Conservation (phyloP, 64 coral and sea anemone genomes). For the Stichodactyla helianthus region DNA sequence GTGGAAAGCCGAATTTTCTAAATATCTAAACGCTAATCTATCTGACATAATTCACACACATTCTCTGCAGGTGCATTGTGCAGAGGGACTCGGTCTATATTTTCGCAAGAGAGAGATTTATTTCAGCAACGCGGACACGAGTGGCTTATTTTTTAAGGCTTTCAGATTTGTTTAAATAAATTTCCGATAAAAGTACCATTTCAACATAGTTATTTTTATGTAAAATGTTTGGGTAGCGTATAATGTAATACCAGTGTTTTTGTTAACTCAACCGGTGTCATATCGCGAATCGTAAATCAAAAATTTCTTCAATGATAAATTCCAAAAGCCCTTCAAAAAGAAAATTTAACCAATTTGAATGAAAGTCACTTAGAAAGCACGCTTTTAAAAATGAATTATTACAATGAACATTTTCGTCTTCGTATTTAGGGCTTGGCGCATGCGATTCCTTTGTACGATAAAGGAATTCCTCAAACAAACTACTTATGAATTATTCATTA, state of each 20-base stretch:
- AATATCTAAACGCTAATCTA: not conserved
- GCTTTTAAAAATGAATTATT: not conserved
- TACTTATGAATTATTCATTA: not conserved
- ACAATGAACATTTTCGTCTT: not conserved
- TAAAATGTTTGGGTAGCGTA: not conserved
- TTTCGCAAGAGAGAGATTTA: not conserved
- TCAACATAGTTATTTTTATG: not conserved
- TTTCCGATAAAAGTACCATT: not conserved
- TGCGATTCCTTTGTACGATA: not conserved
- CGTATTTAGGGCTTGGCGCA: not conserved
- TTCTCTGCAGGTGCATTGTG: not conserved
- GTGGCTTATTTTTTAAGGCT: not conserved
- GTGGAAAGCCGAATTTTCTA: not conserved
- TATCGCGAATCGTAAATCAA: constrained; percentile 17
- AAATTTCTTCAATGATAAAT: not conserved
- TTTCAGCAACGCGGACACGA: not conserved
- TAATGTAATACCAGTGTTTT: constrained; percentile 28
- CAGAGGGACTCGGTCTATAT: not conserved
- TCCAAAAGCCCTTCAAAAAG: not conserved
- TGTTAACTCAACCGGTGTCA: constrained; percentile 25
- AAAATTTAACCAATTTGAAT: not conserved
- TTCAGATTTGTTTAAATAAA: not conserved
- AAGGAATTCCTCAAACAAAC: constrained; percentile 11
- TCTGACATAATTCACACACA: not conserved
- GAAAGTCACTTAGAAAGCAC: not conserved